Evolutionary conservation across 2,113 vertebrate genomes (phyloP).

Genomic region (Lichenostomus cassidix): DNA sequence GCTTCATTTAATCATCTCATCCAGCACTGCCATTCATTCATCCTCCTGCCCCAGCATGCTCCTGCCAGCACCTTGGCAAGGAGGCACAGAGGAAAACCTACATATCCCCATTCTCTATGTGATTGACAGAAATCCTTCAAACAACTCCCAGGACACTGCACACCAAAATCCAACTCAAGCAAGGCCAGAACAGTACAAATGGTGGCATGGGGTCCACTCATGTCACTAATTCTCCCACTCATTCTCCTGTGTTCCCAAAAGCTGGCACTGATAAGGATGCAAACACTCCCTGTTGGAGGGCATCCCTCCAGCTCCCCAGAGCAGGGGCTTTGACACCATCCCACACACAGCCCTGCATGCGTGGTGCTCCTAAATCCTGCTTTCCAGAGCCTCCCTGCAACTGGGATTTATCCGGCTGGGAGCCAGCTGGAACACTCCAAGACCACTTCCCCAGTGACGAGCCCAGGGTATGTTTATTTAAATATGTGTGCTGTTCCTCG

Average conservation of each 20-base stretch:
- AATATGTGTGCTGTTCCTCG: background rate
- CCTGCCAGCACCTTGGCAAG: background rate
- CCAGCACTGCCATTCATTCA: background rate
- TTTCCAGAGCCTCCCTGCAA: rapidly evolving
- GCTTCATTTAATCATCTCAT: background rate
- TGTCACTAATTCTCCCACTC: background rate
- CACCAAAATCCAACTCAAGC: background rate
- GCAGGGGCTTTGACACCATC: background rate
- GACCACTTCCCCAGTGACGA: background rate
- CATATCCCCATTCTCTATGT: background rate
- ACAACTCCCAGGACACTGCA: background rate
- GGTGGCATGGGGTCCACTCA: background rate
- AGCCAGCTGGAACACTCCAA: rapidly evolving
- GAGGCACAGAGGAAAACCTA: background rate
- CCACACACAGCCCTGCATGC: rapidly evolving
- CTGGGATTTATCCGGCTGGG: too few species aligned
- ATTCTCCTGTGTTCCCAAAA: rapidly evolving
- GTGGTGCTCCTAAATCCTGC: background rate
- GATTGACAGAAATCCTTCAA: background rate
- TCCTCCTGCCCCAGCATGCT: background rate
- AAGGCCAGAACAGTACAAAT: background rate
- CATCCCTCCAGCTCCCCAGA: background rate
- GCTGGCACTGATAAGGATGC: background rate
- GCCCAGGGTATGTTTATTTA: background rate
- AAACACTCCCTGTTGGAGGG: background rate